Percentiles rank a stretch among this genome's conserved stretches.
Conservation (phyloP, 2,888 invertebrate genomes). For the Plebejus anna region DNA sequence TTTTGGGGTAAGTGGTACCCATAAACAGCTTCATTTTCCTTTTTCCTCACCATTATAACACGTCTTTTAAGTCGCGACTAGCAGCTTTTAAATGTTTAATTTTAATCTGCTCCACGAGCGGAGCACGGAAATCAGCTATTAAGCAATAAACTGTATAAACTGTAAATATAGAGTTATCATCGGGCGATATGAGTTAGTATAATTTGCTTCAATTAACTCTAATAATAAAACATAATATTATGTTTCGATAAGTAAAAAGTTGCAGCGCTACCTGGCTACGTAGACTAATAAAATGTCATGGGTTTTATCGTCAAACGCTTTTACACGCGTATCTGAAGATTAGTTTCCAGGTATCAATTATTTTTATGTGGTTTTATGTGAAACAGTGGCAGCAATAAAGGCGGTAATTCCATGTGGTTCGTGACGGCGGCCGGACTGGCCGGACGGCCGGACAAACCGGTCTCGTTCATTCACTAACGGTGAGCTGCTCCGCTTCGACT, state of each 20-base stretch:
- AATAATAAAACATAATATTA: conserved; percentile 9
- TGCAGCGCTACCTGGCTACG: conserved; percentile 10
- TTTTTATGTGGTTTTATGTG: conserved; percentile 26
- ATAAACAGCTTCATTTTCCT: not conserved
- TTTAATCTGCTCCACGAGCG: not conserved
- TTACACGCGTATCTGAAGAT: conserved; percentile 17
- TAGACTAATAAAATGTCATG: conserved; percentile 4
- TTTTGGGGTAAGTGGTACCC: not conserved
- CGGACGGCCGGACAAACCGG: conserved; percentile 49
- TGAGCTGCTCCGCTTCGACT: conserved; percentile 35
- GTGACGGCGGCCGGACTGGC: conserved; percentile 45
- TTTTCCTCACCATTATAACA: not conserved
- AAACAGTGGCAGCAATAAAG: conserved; percentile 32
- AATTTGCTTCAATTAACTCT: conserved; percentile 17
- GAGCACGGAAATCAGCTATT: conserved; percentile 1
- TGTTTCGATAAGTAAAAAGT: not conserved
- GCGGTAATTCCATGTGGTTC: conserved; percentile 44
- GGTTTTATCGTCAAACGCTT: conserved; percentile 13
- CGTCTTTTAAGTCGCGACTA: not conserved
- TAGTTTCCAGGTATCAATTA: conserved; percentile 24
- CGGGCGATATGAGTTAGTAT: not conserved
- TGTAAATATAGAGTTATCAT: conserved; percentile 15
- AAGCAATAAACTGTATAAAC: conserved; percentile 10
- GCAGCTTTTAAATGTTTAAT: not conserved
- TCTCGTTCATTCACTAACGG: conserved; percentile 54